Base-by-base conservation (phyloP, 2,888 invertebrate species). In the Steinernema hermaphroditum region DNA sequence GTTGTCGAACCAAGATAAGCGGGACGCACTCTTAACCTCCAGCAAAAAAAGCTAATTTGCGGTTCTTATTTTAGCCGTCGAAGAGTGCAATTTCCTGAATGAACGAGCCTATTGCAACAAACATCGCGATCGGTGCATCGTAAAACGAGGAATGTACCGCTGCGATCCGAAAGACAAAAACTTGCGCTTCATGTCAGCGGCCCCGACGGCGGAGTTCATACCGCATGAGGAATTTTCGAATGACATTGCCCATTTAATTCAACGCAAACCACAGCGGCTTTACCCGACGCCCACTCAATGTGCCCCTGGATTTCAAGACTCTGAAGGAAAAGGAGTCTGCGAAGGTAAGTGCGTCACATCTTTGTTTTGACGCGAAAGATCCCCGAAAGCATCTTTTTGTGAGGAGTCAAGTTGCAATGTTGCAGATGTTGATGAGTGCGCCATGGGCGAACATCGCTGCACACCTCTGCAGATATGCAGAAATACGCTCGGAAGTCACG, bases 391-490 rank as follows among this genome's bases (percentile, higher is more conserved):
- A 8, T 37, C 37, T 37, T 12, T 37, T 37, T 37, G 12, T 12
- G 29, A 62, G 12, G 9, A 32, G 29, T 62, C 29, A n/a, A 62
- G 19, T 44, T 49, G 34, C 22, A 19, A 24, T 12, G 14, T 71
- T 86, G 8, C 85, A 93, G 94, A 97, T 87, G 93, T 95, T 78
- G 93, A 97, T 86, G 97, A 97, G 87, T 97, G 97, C 85, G 87
- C 89, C 0, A 87, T 94, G 0, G 92, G 92, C 0, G 92, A 91
- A 0, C 90, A 90, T 29, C 89, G 90, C 78, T 90, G 92, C 69
- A 92, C 92, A 0, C 87, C 90, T 0, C 91, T 92, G 32, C 94
- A 92, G 27, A 16, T 49, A 12, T 37, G 96, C 85, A 90, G 91
- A 75, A 97, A 97, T 84, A 92, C 92, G 0, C 90, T 92, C 16